These are phyloP conservation scores for Ecliptopera silaceata DNA, from an alignment of 2,888 invertebrate genomes.

Conservation along the genomic window DNA sequence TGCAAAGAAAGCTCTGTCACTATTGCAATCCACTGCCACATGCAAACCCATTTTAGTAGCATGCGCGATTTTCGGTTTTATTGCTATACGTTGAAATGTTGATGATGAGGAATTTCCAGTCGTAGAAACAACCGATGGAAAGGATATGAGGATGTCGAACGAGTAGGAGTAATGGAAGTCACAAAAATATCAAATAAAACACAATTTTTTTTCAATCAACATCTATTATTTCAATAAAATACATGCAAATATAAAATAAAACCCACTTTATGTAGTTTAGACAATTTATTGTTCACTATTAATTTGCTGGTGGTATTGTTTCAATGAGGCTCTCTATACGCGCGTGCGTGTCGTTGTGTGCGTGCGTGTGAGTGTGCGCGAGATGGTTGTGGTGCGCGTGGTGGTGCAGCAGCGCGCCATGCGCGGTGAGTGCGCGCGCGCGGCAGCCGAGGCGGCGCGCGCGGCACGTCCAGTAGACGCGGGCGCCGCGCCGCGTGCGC, in stretches of 20 bases:
- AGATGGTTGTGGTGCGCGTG: constrained; percentile 58
- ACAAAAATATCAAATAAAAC: too few relatives aligned
- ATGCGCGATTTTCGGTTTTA: not conserved
- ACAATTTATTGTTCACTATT: constrained; percentile 2
- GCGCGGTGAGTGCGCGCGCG: constrained; percentile 67
- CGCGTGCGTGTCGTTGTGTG: constrained; percentile 53
- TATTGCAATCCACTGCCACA: constrained; percentile 38
- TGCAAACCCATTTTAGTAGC: constrained; percentile 11
- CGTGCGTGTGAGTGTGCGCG: constrained; percentile 50
- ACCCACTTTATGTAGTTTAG: not conserved
- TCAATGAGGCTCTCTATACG: constrained; percentile 75
- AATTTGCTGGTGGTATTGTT: constrained; percentile 49
- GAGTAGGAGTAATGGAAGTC: too few relatives aligned
- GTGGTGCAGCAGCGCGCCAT: constrained; percentile 59
- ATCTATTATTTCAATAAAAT: too few relatives aligned
- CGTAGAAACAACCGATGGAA: too few relatives aligned
- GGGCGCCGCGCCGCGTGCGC: constrained; percentile 69
- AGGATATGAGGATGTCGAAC: not conserved
- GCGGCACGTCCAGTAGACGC: constrained; percentile 76
- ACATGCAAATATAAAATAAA: constrained; percentile 5
- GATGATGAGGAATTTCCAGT: too few relatives aligned
- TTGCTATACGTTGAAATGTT: not conserved
- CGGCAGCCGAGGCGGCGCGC: constrained; percentile 60
- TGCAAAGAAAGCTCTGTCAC: constrained; percentile 68
- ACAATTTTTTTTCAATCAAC: too few relatives aligned